Conservation (phyloP, 2,113 vertebrate species). For the Mobula birostris region DNA sequence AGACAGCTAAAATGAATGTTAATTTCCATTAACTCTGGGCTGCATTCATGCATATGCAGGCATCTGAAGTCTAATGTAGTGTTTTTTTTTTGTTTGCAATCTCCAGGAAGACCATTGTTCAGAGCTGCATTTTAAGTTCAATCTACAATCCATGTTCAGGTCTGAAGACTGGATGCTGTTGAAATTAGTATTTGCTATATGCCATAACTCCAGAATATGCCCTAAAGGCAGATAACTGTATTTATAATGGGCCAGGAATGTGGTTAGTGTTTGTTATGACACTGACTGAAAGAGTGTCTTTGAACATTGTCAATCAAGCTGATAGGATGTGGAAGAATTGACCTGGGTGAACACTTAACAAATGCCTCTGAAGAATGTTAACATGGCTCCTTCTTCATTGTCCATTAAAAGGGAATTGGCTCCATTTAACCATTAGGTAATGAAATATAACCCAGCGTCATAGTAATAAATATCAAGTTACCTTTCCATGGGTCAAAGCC, state of each 20-base stretch:
- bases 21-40: no score
- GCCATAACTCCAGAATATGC: no score
- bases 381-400: not conserved
- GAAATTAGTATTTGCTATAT: no score
- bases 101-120: no score
- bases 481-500: constrained; percentile 29
- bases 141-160: no score
- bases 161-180: no score
- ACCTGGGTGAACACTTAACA: not conserved
- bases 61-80: no score
- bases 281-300: not conserved
- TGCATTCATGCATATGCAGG: no score
- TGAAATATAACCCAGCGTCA: constrained; percentile 12
- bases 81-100: no score
- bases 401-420: not conserved
- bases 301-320: not conserved
- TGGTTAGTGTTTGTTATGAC: not conserved
- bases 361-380: not conserved
- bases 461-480: constrained; percentile 40
- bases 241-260: not conserved
- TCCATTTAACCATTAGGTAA: constrained; percentile 22
- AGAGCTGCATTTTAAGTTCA: no score
- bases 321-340: not conserved
- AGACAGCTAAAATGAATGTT: no score
- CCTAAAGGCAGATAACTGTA: not conserved